These are phyloP conservation scores for Microctonus hyperodae DNA, from an alignment of 2,888 invertebrate species.

Conservation along the genomic window DNA sequence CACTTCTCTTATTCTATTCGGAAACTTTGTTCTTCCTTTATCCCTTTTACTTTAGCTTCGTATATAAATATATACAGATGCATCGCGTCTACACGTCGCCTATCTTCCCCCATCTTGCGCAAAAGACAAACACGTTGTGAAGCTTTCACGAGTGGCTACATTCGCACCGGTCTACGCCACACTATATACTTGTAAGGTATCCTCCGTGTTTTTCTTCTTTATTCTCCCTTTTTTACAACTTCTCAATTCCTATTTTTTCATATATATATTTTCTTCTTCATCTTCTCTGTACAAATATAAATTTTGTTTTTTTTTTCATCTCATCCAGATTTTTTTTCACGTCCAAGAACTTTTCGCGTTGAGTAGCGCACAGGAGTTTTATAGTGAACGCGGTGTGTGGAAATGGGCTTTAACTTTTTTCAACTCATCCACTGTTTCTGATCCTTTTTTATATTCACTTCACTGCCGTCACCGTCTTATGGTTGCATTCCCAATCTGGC, in stretches of 20 bases:
- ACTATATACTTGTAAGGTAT: constrained; percentile 23
- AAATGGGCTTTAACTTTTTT: constrained; percentile 9
- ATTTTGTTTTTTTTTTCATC: constrained; percentile 5
- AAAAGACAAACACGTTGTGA: constrained; percentile 48
- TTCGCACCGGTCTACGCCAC: constrained; percentile 35
- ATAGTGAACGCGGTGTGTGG: neutral
- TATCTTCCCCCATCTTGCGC: constrained; percentile 18
- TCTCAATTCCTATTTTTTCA: neutral
- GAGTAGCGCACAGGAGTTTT: constrained; percentile 16
- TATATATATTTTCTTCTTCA: constrained; percentile 5
- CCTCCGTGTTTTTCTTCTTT: constrained; percentile 30
- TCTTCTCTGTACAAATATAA: neutral
- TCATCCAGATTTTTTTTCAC: constrained; percentile 25
- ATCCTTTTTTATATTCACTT: no score
- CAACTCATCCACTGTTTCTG: neutral
- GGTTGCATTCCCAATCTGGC: no score
- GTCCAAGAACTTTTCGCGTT: constrained; percentile 13
- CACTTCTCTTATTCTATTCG: constrained; percentile 29
- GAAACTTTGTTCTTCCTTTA: constrained; percentile 38
- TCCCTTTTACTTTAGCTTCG: constrained; percentile 13
- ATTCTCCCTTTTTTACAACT: constrained; percentile 11
- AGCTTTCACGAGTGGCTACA: constrained; percentile 48
- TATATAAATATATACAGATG: constrained; percentile 1
- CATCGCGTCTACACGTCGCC: constrained; percentile 8
- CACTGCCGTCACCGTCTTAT: no score